These are phyloP conservation scores for Trematomus bernacchii DNA, from an alignment of 2,797 vertebrate genomes.

Conservation along the genomic window DNA sequence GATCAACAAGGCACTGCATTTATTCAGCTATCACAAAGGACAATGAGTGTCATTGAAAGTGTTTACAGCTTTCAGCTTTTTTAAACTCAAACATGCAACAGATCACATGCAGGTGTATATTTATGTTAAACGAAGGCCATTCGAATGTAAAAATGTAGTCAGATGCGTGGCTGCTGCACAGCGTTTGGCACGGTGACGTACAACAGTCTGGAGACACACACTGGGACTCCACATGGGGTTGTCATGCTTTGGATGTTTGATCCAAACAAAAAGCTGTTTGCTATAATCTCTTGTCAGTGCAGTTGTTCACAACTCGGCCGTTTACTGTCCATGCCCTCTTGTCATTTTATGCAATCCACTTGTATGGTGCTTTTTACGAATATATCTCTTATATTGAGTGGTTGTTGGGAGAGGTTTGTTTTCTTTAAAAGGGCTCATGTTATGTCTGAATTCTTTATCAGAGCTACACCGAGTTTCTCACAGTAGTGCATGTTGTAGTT, in stretches of 20 bases:
- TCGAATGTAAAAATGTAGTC: constrained; percentile 2
- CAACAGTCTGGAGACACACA: constrained; percentile 12
- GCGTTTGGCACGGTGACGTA: constrained; percentile 26
- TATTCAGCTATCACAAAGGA: constrained; percentile 27
- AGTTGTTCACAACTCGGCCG: constrained; percentile 1
- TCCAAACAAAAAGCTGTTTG: constrained; percentile 40
- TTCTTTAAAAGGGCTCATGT: not conserved
- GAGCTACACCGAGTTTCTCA: not conserved
- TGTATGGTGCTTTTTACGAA: constrained; percentile 10
- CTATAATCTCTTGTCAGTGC: not conserved
- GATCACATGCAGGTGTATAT: not conserved
- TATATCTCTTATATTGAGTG: constrained; percentile 1
- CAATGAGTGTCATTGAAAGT: constrained; percentile 23
- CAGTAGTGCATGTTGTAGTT: not conserved
- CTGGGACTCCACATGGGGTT: constrained; percentile 49
- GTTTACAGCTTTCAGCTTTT: not conserved
- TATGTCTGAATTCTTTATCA: not conserved
- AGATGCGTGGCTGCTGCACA: constrained; percentile 15
- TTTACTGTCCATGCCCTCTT: not conserved
- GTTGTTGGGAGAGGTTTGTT: not conserved
- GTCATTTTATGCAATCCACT: constrained; percentile 35
- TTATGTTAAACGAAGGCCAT: not conserved
- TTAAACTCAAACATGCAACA: not conserved
- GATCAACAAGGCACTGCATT: constrained; percentile 40
- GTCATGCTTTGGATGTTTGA: constrained; percentile 57